Percentiles rank a stretch among this genome's conserved stretches.
Conservation (phyloP, 2,888 invertebrate species). For the Eristalis arbustorum region DNA sequence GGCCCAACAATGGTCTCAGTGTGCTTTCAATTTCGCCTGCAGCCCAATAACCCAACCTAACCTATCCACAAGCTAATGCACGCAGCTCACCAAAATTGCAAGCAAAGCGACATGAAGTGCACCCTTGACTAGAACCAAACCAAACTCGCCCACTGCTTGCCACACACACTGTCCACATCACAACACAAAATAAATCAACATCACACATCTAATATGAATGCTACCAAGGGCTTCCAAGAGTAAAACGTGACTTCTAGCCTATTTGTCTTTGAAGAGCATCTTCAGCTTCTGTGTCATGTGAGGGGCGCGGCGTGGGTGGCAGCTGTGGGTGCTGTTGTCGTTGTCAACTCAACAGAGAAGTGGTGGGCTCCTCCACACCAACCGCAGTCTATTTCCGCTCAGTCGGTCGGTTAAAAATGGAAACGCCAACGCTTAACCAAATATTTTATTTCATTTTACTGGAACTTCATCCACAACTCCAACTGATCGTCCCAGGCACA, state of each 20-base stretch:
- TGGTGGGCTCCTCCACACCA: not conserved
- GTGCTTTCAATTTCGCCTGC: no score
- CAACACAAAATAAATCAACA: slow-evolving; percentile 17
- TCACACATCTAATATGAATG: not conserved
- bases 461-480: not conserved
- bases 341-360: not conserved
- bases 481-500: not conserved
- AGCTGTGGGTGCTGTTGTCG: not conserved
- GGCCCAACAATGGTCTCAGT: no score
- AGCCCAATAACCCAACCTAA: no score
- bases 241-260: slow-evolving; percentile 26
- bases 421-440: slow-evolving; percentile 17
- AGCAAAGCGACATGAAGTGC: no score
- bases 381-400: slow-evolving; percentile 9
- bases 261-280: slow-evolving; percentile 22
- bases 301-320: not conserved
- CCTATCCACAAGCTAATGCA: no score
- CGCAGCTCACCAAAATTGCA: no score
- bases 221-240: slow-evolving; percentile 7
- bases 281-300: not conserved
- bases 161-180: not conserved
- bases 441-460: slow-evolving; percentile 34
- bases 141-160: not conserved
- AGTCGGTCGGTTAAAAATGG: slow-evolving; percentile 14
- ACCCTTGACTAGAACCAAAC: no score